A percentile compares a stretch with the other conserved stretches of the same genome.
These are phyloP conservation scores for Serinus canaria DNA, from an alignment of 2,113 vertebrate species.

Conservation along the genomic window DNA sequence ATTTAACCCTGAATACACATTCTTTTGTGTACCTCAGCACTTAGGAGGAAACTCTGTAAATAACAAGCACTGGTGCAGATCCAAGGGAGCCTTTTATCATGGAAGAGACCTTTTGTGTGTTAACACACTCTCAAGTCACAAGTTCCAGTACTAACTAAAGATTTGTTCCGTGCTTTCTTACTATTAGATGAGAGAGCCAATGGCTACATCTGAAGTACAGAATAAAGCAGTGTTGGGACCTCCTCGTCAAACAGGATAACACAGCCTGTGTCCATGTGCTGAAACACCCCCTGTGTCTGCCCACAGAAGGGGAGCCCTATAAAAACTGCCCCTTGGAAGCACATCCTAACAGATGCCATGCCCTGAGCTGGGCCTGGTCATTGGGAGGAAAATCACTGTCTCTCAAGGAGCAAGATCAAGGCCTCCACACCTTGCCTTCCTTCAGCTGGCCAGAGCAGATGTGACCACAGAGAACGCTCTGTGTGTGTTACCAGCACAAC, in stretches of 20 bases:
- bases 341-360: neutral
- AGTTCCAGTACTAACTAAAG: neutral
- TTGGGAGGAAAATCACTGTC: neutral
- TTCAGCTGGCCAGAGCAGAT: neutral
- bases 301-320: neutral
- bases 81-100: neutral
- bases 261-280: neutral
- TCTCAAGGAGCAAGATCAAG: neutral
- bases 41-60: neutral
- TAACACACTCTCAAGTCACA: neutral
- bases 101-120: neutral
- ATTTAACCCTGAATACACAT: neutral
- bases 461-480: neutral
- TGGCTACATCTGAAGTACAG: neutral
- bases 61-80: neutral
- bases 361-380: neutral
- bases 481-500: neutral
- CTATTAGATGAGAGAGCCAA: neutral
- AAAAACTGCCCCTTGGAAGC: neutral
- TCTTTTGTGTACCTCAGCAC: neutral
- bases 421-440: neutral
- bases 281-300: accelerated
- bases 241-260: neutral
- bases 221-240: neutral
- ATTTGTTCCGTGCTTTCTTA: neutral